Evolutionary conservation across 2,113 vertebrate species (phyloP).

Genomic region (Oenanthe melanoleuca): DNA sequence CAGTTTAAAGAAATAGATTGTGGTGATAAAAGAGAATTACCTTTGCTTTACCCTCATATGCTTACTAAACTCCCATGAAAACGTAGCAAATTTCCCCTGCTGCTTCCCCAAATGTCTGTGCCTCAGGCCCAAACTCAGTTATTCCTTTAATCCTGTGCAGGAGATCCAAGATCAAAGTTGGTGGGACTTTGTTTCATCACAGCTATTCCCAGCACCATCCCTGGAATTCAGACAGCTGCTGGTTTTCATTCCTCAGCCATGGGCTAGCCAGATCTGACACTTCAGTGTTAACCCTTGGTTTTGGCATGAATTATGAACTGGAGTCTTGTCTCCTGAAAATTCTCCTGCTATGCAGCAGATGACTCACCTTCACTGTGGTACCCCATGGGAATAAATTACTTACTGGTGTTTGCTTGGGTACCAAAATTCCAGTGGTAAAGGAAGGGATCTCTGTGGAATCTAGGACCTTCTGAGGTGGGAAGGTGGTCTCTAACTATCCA

Average conservation of each 20-base stretch:
- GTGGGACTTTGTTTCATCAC: neutral
- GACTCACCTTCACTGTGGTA: neutral
- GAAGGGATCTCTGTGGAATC: neutral
- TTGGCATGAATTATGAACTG: neutral
- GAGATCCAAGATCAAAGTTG: conserved; percentile 55
- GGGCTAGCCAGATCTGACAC: conserved; percentile 28
- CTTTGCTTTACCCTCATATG: neutral
- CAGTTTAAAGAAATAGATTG: neutral
- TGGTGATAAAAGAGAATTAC: neutral
- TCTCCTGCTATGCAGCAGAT: neutral
- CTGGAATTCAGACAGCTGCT: conserved; percentile 47
- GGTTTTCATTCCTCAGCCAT: conserved; percentile 37
- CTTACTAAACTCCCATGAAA: neutral
- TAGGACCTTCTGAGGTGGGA: neutral
- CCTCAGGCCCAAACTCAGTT: conserved; percentile 26
- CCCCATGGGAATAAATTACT: neutral
- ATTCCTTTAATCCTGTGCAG: conserved; percentile 27
- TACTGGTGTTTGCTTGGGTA: neutral
- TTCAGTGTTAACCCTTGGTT: neutral
- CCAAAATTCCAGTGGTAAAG: neutral
- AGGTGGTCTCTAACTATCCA: neutral
- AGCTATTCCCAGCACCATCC: conserved; percentile 30
- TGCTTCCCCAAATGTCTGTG: conserved; percentile 18
- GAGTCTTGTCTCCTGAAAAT: neutral
- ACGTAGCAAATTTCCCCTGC: neutral